Conservation (phyloP, 2,888 invertebrate species). For the Pyrocoelia pectoralis region DNA sequence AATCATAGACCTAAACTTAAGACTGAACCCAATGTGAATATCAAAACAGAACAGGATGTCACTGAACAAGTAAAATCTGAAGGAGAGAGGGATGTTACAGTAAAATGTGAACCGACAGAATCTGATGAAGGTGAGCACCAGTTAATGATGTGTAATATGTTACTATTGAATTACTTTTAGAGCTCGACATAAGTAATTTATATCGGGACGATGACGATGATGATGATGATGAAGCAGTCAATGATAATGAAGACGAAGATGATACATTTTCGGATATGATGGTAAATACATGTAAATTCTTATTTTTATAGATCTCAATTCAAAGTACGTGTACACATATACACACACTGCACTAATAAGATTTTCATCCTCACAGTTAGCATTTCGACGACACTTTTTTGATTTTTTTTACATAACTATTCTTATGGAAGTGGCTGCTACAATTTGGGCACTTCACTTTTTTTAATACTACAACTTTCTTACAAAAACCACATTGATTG, state of each 20-base stretch:
- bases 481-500: too few species aligned
- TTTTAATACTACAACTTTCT: too few species aligned
- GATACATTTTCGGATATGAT: background rate
- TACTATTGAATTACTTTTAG: too few species aligned
- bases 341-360: too few species aligned
- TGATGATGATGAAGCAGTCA: background rate
- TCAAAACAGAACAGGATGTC: background rate
- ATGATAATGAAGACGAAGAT: slow-evolving; percentile 8
- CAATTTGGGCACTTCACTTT: too few species aligned
- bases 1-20: slow-evolving; percentile 7
- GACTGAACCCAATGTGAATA: background rate
- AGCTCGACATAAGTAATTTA: background rate
- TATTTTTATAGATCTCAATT: too few species aligned
- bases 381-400: too few species aligned
- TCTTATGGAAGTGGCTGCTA: too few species aligned
- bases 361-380: too few species aligned
- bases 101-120: slow-evolving; percentile 15
- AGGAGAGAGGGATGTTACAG: background rate
- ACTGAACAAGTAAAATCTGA: slow-evolving; percentile 13
- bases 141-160: background rate
- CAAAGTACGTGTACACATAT: too few species aligned
- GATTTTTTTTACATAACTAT: too few species aligned
- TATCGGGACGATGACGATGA: slow-evolving; percentile 25
- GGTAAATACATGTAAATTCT: too few species aligned
- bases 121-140: slow-evolving; percentile 6